Evolutionary conservation across 1,140 invertebrate genomes (phyloP).

Genomic region (Pseudomyrmex sp.): DNA sequence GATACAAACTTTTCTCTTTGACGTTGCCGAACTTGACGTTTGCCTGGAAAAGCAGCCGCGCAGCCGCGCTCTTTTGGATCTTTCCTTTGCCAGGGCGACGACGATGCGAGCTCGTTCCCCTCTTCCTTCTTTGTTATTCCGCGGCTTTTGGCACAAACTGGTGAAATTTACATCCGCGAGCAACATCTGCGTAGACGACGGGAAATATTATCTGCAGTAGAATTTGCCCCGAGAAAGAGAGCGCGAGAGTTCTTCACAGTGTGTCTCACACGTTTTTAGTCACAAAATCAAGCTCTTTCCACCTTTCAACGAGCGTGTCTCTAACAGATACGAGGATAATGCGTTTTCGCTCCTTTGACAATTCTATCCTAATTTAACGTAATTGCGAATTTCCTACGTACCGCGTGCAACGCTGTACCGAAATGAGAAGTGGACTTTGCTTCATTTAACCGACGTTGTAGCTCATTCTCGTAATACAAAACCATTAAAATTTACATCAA

Average conservation of each 20-base stretch:
- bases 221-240: not conserved
- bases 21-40: constrained; percentile 1
- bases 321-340: not conserved
- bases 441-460: not conserved
- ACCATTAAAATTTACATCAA: constrained; percentile 10
- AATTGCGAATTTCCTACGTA: too few species aligned
- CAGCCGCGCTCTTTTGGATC: too few species aligned
- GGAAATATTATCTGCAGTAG: not conserved
- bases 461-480: not conserved
- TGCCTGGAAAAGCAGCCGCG: constrained; percentile 1
- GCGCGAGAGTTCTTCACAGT: too few species aligned
- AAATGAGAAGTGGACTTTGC: not conserved
- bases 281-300: constrained; percentile 7
- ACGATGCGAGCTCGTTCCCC: not conserved
- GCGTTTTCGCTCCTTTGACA: not conserved
- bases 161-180: constrained; percentile 28
- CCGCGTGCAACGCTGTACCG: too few species aligned
- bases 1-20: constrained; percentile 21
- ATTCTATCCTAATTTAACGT: constrained; percentile 15
- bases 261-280: not conserved
- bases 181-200: constrained; percentile 1
- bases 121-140: not conserved
- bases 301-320: not conserved
- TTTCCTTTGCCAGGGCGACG: too few species aligned
- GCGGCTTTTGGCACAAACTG: constrained; percentile 1